Evolutionary conservation across 2,888 invertebrate genomes (phyloP), one percentile per base, ranked within the genome.

Genomic region (Cabera pusaria): DNA sequence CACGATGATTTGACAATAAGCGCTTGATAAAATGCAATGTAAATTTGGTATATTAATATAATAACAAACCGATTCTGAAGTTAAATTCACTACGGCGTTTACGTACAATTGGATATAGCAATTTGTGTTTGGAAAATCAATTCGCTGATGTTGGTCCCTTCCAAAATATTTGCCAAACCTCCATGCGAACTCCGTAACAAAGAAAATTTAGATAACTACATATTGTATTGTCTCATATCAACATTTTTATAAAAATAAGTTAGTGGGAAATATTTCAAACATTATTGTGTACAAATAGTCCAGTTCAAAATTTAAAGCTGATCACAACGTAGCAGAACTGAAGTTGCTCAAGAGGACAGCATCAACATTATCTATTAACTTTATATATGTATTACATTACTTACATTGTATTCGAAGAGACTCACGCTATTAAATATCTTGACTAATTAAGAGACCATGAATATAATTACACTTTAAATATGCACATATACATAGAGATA

Each of bases 341-440:
- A 87, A 81, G 76, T 87, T 80, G 77, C 85, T 81, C 76, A 76
- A 71, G 72, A 79, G 81, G 82, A 86, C 82, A 85, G 83, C 82
- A 82, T 81, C 72, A 66, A 72, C 72, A 63, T 68, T 73, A 75
- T 65, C 66, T 45, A 68, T 72, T 73, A 74, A 66, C 76, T 71
- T 81, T 83, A 84, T n/a, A 72, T 84, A 83, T 74, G 71, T 80
- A 79, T 79, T 64, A 81, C 66, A 71, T 79, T 73, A 82, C 81
- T 85, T 85, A 86, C 56, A 79, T 31, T 62, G 69, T 81, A 74
- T 74, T 79, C 63, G 63, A 85, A 86, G 85, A 88, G 87, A 88
- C 86, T 87, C 87, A 74, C 77, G 78, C 86, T 87, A 87, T 79
- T 85, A 84, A 83, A 87, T 86, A 87, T 83, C 77, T 87, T 88